Evolutionary conservation across 64 coral and sea anemone species (phyloP), one percentile per base, ranked within the genome.

Genomic region (Trachythela sp.): DNA sequence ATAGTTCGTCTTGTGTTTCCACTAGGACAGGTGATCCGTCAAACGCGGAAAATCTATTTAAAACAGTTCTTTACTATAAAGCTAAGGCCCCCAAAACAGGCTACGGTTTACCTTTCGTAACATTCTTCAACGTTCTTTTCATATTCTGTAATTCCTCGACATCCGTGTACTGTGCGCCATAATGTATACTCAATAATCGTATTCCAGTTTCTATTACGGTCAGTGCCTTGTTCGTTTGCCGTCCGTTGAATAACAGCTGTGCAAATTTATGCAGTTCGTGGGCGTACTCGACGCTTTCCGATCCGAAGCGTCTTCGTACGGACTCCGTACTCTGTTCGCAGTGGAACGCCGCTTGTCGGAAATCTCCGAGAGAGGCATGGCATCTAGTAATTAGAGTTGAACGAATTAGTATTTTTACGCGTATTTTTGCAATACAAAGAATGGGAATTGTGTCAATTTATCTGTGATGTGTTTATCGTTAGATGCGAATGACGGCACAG

Each of bases 261-360:
- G 75, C 75, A 34, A 80, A 80, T 39, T 80, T 80, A 39, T 80
- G 75, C 75, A 80, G 75, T 80, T 80, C 75, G 37, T 80, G 75
- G 17, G 33, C 75, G 37, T 80, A 80, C 30, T 80, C 75, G 37
- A 80, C 38, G 37, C 75, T 80, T 35, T 80, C 75, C 15, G 33
- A n/a, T 39, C 75, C 75, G 31, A 80, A 80, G 2, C 38, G 75
- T 80, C 75, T 80, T 80, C 75, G 75, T 3, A 80, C 75, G 37
- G 75, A 80, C 75, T 80, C 75, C 38, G 75, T 80, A 29, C 75
- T 80, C 38, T 80, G 75, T 35, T 80, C 75, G 37, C 75, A 80
- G 37, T 80, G 37, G 11, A 39, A 38, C 38, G 75, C 32, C 38
- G 75, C 75, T 80, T 80, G 32, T 35, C 38, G 32, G 34, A 80